Evolutionary conservation across 2,113 vertebrate species (phyloP), one percentile per base, ranked within the genome.

Genomic region (Rousettus leschenaultii): DNA sequence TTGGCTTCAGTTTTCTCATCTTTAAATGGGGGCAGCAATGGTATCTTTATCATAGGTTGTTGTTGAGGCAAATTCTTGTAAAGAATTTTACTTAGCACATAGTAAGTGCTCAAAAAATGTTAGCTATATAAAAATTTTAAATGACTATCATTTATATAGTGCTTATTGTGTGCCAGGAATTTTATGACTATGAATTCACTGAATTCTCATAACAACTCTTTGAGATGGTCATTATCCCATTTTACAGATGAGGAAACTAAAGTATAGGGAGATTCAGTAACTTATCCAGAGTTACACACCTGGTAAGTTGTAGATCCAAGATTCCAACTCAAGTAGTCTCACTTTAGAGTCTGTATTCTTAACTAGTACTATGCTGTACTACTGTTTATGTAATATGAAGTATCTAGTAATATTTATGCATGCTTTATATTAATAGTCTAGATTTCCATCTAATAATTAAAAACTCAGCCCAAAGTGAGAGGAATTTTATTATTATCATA

Each of bases 1-100:
- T 90, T 91, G 43, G 53, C 10, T 87, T 95, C 12, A 40, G 8
- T 93, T 91, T 97, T 91, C 80, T 96, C 24, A 59, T 73, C 68
- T 90, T 87, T 93, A 79, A 85, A 73, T 86, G 86, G 30, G 16
- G 19, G 3, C 40, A 93, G 16, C 86, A 85, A n/a, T 79, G 74
- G 4, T 91, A 38, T 89, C 24, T 89, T 95, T 30, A 77, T 86
- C 26, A 30, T 89, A 26, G 19, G 30, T 82, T 57, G 5, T 73
- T 74, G 4, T 51, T 90, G 28, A 96, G 75, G 40, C 57, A 74
- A 88, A 68, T 86, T 86, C 30, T 65, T 65, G 5, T 82, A 82
- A 86, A 86, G n/a, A 26, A 57, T 91, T 79, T 85, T 91, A 93
- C 30, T 26, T 84, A 85, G 57, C 11, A 26, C 33, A 45, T 70